These are phyloP conservation scores for Perca schrenkii DNA, from an alignment of 2,113 vertebrate genomes.

Conservation along the genomic window DNA sequence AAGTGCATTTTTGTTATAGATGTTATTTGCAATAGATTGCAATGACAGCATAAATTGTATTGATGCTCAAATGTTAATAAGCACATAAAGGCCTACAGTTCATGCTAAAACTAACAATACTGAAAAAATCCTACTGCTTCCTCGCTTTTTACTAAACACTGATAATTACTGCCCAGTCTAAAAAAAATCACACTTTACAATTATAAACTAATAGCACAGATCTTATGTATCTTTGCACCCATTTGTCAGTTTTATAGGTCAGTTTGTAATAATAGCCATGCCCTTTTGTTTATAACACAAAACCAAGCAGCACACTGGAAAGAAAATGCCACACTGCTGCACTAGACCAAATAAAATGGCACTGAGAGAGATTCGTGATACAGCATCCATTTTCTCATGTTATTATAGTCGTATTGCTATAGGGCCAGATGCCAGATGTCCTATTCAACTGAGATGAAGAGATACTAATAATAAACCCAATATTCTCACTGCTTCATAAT, in stretches of 20 bases:
- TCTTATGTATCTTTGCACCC: constrained; percentile 8
- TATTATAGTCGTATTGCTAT: constrained; percentile 49
- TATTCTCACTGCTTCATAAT: constrained; percentile 23
- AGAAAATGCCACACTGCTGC: constrained; percentile 43
- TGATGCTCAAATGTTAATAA: neutral
- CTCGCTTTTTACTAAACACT: neutral
- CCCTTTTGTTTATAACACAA: constrained; percentile 43
- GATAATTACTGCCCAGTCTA: neutral
- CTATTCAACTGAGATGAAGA: constrained; percentile 64
- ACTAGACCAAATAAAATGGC: constrained; percentile 33
- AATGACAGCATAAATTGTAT: constrained; percentile 6
- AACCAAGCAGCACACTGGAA: constrained; percentile 29
- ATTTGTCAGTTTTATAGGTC: constrained; percentile 40
- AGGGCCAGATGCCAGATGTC: constrained; percentile 76
- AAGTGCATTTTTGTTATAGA: constrained; percentile 13
- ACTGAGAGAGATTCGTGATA: constrained; percentile 40
- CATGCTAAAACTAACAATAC: neutral
- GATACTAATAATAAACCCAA: constrained; percentile 67
- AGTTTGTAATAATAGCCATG: constrained; percentile 42
- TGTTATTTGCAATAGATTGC: constrained; percentile 11
- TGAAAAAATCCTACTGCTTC: neutral
- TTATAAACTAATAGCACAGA: neutral
- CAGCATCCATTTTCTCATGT: constrained; percentile 52
- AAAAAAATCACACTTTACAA: neutral
- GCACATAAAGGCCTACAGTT: neutral